phyloP scores from a whole-genome alignment of 2,797 vertebrate genomes.

The Malacoctenus gilli region DNA sequence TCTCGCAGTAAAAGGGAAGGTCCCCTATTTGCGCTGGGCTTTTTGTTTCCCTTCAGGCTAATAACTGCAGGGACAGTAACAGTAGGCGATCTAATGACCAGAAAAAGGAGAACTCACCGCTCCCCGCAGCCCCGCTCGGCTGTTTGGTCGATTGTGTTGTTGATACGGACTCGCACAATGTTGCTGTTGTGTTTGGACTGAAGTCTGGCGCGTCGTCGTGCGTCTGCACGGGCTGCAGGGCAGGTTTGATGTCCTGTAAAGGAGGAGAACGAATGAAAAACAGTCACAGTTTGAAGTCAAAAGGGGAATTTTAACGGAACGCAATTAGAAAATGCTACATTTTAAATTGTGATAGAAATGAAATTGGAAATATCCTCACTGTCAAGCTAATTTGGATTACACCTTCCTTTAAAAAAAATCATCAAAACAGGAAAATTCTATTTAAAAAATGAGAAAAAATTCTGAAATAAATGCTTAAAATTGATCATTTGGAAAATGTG shows the following conservation, averaged over 20 bases:
- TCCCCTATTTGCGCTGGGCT: constrained; percentile 69
- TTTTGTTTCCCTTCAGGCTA: constrained; percentile 70
- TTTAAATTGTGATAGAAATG: background rate
- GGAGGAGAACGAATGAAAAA: background rate
- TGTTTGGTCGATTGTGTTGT: constrained; percentile 53
- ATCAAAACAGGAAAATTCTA: too few species aligned
- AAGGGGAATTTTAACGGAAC: too few species aligned
- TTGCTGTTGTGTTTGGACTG: constrained; percentile 42
- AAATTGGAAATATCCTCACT: too few species aligned
- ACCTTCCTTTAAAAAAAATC: too few species aligned
- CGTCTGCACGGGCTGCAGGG: constrained; percentile 40
- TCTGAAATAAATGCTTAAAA: too few species aligned
- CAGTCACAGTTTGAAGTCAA: too few species aligned
- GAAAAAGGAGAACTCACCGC: constrained; percentile 86
- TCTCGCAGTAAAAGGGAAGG: constrained; percentile 76
- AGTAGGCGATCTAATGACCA: constrained; percentile 71
- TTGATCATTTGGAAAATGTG: too few species aligned
- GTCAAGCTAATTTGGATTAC: too few species aligned
- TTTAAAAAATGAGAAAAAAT: too few species aligned
- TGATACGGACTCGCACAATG: constrained; percentile 45
- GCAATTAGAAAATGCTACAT: too few species aligned
- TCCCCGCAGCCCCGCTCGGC: constrained; percentile 55
- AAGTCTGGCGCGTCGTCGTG: constrained; percentile 15
- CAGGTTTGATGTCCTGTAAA: constrained; percentile 43
- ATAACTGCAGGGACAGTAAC: constrained; percentile 58